Conservation (phyloP, 1,140 invertebrate genomes). For the Dreissena rostriformis region DNA sequence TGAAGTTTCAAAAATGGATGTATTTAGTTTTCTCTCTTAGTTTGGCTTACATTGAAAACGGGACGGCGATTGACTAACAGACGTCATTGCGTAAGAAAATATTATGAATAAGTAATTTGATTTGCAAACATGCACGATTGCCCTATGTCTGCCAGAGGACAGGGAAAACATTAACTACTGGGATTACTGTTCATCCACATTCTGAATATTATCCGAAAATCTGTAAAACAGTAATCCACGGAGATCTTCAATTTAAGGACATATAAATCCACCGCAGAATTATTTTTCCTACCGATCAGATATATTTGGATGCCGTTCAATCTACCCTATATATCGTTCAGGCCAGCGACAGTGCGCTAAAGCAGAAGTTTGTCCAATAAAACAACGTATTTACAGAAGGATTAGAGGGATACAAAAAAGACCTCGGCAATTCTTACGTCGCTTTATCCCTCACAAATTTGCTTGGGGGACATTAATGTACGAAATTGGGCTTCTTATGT, state of each 20-base stretch:
- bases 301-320: constrained; percentile 5
- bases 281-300: constrained; percentile 20
- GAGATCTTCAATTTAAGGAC: constrained; percentile 20
- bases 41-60: too few species aligned
- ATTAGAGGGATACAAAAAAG: constrained; percentile 40
- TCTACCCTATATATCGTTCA: not conserved
- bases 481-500: constrained; percentile 54
- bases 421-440: constrained; percentile 13
- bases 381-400: constrained; percentile 43
- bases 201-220: too few species aligned
- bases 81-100: too few species aligned
- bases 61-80: too few species aligned
- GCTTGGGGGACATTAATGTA: constrained; percentile 40
- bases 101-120: too few species aligned
- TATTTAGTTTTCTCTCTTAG: too few species aligned
- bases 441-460: constrained; percentile 33
- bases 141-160: too few species aligned
- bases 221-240: too few species aligned
- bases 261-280: constrained; percentile 45
- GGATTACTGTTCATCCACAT: too few species aligned
- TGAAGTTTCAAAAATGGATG: too few species aligned
- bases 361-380: not conserved
- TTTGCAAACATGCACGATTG: too few species aligned
- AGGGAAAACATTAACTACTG: too few species aligned
- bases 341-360: not conserved